Conservation (phyloP, 2,888 invertebrate genomes). For the Stenotaenia linearis region DNA sequence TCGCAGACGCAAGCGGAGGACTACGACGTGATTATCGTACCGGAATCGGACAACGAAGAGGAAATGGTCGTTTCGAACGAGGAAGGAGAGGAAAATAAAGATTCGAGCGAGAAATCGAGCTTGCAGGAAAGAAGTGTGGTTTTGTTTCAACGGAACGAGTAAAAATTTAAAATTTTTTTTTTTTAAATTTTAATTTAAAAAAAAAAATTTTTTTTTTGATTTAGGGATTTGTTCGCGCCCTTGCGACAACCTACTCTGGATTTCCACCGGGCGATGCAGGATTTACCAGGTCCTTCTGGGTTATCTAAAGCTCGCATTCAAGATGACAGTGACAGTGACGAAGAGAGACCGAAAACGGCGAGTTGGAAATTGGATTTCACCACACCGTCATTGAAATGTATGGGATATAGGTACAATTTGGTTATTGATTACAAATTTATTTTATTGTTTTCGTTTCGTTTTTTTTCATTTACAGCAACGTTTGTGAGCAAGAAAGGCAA, state of each 20-base stretch:
- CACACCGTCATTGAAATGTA: neutral
- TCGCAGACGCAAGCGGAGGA: neutral
- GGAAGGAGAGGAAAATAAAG: neutral
- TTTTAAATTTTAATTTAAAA: neutral
- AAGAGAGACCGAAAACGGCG: neutral
- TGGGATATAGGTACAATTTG: neutral
- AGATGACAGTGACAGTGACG: neutral
- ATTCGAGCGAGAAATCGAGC: neutral
- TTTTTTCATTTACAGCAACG: neutral
- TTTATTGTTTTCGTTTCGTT: neutral
- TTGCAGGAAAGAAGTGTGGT: neutral
- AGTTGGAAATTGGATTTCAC: neutral
- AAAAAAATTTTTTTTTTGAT: neutral
- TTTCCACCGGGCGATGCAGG: conserved; percentile 1
- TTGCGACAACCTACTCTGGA: conserved; percentile 5
- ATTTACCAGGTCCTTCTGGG: conserved; percentile 13
- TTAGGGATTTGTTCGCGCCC: conserved; percentile 17
- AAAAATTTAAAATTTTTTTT: neutral
- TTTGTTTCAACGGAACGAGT: neutral
- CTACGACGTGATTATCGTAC: neutral
- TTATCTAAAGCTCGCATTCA: neutral
- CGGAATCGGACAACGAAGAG: neutral
- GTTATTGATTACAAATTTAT: too few relatives aligned
- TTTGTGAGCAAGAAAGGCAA: neutral
- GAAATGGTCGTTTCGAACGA: neutral